phyloP scores from a whole-genome alignment of 2,888 invertebrate species.

The Mystacides longicornis region DNA sequence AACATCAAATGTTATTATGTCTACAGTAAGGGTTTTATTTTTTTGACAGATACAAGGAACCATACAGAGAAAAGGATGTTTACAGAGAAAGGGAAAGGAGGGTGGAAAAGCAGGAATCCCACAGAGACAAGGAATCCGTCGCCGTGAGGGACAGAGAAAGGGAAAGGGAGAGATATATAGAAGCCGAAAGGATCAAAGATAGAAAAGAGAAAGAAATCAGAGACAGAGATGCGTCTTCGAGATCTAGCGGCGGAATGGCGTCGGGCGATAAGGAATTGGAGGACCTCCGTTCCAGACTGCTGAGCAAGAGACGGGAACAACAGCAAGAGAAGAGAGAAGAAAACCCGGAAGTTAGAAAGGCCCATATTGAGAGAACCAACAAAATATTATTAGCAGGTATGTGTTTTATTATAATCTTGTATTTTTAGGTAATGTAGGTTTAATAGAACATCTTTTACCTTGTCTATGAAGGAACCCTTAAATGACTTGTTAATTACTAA shows the following conservation, averaged over 20 bases:
- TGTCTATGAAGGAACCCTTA: too few species aligned
- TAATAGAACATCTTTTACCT: too few species aligned
- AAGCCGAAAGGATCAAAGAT: slow-evolving; percentile 27
- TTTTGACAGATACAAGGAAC: slow-evolving; percentile 35
- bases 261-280: slow-evolving; percentile 59
- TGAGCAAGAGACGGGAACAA: slow-evolving; percentile 59
- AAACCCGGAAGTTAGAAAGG: background rate
- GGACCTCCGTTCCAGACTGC: slow-evolving; percentile 65
- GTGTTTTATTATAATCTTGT: slow-evolving; percentile 12
- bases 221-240: slow-evolving; percentile 23
- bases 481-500: too few species aligned
- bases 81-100: slow-evolving; percentile 3
- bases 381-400: slow-evolving; percentile 63
- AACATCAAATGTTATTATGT: too few species aligned
- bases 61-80: slow-evolving; percentile 29
- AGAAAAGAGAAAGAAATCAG: background rate
- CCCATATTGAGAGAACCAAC: slow-evolving; percentile 54
- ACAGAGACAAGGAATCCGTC: background rate
- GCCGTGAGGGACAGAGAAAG: background rate
- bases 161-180: slow-evolving; percentile 19
- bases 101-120: slow-evolving; percentile 25
- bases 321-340: slow-evolving; percentile 25
- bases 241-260: slow-evolving; percentile 43
- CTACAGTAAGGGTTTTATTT: too few species aligned
- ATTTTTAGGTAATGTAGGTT: too few species aligned